A percentile compares a stretch with the other conserved stretches of the same genome.
phyloP scores from a whole-genome alignment of 2,797 vertebrate species.

The Dendrocincla fuliginosa region DNA sequence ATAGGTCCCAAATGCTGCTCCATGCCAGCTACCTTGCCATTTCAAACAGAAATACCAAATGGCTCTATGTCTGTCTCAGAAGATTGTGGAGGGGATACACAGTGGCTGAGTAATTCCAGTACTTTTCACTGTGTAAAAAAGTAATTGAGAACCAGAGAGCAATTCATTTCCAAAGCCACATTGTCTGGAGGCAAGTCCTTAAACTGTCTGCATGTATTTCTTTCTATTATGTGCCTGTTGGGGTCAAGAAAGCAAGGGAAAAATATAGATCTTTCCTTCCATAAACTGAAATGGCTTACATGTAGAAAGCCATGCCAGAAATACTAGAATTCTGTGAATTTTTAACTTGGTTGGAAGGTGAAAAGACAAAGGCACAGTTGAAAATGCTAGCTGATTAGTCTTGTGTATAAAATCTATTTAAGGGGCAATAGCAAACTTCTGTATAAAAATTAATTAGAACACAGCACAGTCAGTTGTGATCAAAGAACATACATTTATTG shows the following conservation, averaged over 20 bases:
- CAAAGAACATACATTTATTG: slow-evolving; percentile 53
- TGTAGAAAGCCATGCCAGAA: slow-evolving; percentile 13
- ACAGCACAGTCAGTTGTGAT: slow-evolving; percentile 46
- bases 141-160: background rate
- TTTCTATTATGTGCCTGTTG: background rate
- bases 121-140: background rate
- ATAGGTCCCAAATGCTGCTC: background rate
- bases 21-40: background rate
- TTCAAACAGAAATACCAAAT: background rate
- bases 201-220: background rate
- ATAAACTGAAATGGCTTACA: background rate
- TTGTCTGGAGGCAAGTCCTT: background rate
- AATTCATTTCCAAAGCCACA: background rate
- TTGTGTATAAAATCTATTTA: slow-evolving; percentile 54
- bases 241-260: slow-evolving; percentile 18
- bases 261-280: background rate
- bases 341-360: slow-evolving; percentile 58
- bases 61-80: background rate
- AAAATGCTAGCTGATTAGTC: slow-evolving; percentile 48
- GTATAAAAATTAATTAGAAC: slow-evolving; percentile 69
- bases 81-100: accelerated
- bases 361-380: slow-evolving; percentile 51
- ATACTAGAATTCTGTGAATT: slow-evolving; percentile 54
- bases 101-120: background rate
- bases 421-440: slow-evolving; percentile 39